A percentile compares a stretch with the other conserved stretches of the same genome.
Conservation (phyloP, 2,797 vertebrate genomes). For the Helarctos malayanus region DNA sequence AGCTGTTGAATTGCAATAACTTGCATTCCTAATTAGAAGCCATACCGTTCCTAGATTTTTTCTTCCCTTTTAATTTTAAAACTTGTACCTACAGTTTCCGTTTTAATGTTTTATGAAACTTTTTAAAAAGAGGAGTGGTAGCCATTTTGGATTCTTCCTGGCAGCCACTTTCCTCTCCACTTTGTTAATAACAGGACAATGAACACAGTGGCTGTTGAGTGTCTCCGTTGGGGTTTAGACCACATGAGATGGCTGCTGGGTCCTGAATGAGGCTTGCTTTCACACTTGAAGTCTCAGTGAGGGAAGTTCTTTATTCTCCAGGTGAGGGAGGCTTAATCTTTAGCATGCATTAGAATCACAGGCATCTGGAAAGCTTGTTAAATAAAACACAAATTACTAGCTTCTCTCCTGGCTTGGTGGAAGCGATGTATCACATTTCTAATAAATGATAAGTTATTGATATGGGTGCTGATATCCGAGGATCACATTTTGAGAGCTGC, state of each 20-base stretch:
- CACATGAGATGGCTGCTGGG: not conserved
- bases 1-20: not conserved
- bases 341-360: not conserved
- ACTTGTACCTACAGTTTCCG: not conserved
- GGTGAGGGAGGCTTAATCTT: not conserved
- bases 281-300: not conserved
- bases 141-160: not conserved
- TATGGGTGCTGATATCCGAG: not conserved
- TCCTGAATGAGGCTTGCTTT: not conserved
- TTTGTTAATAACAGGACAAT: not conserved
- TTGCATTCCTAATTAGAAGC: not conserved
- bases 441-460: not conserved
- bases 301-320: not conserved
- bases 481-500: not conserved
- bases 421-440: not conserved
- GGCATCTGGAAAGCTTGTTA: not conserved
- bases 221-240: not conserved
- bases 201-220: not conserved
- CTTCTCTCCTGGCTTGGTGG: not conserved
- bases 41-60: not conserved
- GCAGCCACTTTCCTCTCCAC: not conserved
- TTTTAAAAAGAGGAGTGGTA: not conserved
- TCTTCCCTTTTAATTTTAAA: conserved; percentile 17
- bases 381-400: not conserved
- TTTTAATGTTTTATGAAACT: not conserved